Base-by-base conservation (phyloP, 2,113 vertebrate genomes). In the Chinchilla lanigera region DNA sequence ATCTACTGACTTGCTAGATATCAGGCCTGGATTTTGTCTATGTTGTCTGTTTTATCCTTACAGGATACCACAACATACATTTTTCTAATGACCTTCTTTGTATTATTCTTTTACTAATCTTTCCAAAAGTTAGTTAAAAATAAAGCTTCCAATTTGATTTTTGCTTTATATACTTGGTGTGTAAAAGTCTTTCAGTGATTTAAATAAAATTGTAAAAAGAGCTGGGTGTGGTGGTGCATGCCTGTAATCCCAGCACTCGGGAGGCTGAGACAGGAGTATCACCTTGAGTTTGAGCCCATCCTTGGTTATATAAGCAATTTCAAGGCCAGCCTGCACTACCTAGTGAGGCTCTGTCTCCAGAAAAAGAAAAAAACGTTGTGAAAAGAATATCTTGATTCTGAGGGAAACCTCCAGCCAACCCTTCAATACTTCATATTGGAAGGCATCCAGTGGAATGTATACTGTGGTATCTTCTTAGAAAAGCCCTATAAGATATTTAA, bases 1-100 rank as follows among this genome's bases (percentile, higher is more conserved):
- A 90, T 94, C 38, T 98, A 69, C 85, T 90, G 47, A 94, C 96
- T 94, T 97, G 56, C 89, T 96, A 95, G 69, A 89, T 94, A 86
- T 26, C 80, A 89, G 75, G 73, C 84, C 63, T 94, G 35, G 44
- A 54, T 95, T 89, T 85, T 60, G 60, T 93, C 82, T 88, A 0
- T 86, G 28, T 77, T 95, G 22, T 85, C 65, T 93, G 5, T 92
- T 73, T 92, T 26, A 41, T 83, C 50, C 61, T 93, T 90, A 85
- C 1, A 86, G 54, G 89, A 50, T 87, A n/a, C 54, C 92, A 96
- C 69, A 95, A 73, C 89, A 58, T 94, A 92, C 83, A 65, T 69
- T 93, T 95, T 80, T 85, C 56, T 95, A 86, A 65, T 82, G 58
- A 60, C 9, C 26, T 50, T 92, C 73, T 91, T 93, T 94, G 73